phyloP scores from a whole-genome alignment of 2,113 vertebrate genomes.

The Rissa tridactyla region DNA sequence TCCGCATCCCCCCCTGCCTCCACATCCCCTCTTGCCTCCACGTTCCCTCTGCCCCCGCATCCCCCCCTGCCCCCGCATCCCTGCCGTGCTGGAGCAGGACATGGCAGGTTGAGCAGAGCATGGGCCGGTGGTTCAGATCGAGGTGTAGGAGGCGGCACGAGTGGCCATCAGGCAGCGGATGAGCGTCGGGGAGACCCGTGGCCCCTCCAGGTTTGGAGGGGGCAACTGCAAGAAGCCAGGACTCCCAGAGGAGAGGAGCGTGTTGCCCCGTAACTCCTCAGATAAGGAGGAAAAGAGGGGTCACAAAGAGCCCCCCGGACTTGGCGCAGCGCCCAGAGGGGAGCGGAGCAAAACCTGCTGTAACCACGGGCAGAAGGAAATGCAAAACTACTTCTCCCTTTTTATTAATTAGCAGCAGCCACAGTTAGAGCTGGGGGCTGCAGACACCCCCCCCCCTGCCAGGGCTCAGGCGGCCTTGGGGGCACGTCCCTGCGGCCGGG shows the following conservation, averaged over 20 bases:
- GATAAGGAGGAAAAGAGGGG: neutral
- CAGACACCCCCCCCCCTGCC: neutral
- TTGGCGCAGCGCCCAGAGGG: neutral
- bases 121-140: accelerated
- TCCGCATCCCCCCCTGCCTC: no score
- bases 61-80: no score
- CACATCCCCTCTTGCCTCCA: no score
- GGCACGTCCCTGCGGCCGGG: accelerated
- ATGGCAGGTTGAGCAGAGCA: neutral
- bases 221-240: neutral
- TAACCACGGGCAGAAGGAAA: neutral
- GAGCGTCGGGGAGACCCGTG: accelerated
- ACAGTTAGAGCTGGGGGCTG: neutral
- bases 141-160: neutral
- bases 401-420: neutral
- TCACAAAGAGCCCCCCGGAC: neutral
- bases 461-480: no score
- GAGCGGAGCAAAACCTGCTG: neutral
- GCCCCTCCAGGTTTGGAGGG: neutral
- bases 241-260: neutral
- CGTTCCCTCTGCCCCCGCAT: no score
- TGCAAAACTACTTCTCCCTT: neutral
- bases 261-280: neutral
- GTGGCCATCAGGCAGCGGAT: neutral
- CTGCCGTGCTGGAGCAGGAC: accelerated